Percentiles rank a stretch among this genome's conserved stretches.
Evolutionary conservation across 2,888 invertebrate species (phyloP).

Genomic region (Cephonodes hylas): DNA sequence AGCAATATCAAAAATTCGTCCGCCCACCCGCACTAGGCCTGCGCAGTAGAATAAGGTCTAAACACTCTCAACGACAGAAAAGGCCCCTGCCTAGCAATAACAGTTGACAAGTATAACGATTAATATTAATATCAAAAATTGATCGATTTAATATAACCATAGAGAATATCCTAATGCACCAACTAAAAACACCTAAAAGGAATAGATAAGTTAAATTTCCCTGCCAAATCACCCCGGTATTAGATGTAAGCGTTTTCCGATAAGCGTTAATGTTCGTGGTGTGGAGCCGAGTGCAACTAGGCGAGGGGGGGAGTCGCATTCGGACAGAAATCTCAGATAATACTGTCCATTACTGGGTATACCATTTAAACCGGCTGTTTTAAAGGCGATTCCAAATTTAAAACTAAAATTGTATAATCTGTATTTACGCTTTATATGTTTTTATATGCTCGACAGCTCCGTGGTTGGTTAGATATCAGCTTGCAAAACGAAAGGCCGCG

Average conservation of each 20-base stretch:
- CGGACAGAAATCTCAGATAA: not conserved
- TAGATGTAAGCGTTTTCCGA: constrained; percentile 8
- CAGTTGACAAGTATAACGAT: too few species aligned
- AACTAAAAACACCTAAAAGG: not conserved
- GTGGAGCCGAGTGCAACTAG: not conserved
- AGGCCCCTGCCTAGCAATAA: too few species aligned
- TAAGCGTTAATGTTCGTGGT: not conserved
- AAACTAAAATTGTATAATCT: too few species aligned
- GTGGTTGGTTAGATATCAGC: too few species aligned
- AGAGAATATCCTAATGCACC: not conserved
- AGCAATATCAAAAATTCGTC: too few species aligned
- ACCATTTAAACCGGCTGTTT: not conserved
- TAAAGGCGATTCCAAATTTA: not conserved
- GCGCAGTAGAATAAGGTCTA: too few species aligned
- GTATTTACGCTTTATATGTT: not conserved
- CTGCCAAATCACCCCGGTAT: not conserved
- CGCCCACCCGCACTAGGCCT: too few species aligned
- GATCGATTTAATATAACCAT: not conserved
- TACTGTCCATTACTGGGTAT: constrained; percentile 1
- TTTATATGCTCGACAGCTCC: too few species aligned
- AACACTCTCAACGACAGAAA: too few species aligned
- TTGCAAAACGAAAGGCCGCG: too few species aligned
- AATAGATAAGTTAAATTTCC: constrained; percentile 11
- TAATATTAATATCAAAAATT: too few species aligned
- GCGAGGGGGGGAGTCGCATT: not conserved